Conservation (phyloP, 2,888 invertebrate species). For the Morpho achilles region DNA sequence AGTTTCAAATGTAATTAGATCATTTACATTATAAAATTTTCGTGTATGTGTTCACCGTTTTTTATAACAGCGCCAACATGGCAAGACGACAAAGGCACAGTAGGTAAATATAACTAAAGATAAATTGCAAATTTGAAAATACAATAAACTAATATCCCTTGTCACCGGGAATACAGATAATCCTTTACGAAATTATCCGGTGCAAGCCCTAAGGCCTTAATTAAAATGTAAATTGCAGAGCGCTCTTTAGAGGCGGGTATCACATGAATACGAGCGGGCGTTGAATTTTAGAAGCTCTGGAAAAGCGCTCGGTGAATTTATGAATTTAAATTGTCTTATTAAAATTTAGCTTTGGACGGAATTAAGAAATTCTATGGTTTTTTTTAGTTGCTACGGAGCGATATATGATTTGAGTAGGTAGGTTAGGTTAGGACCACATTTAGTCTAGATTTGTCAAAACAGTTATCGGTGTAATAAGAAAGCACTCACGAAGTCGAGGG, state of each 20-base stretch:
- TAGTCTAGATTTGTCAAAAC: no score
- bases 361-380: no score
- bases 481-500: no score
- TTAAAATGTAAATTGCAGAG: conserved; percentile 62
- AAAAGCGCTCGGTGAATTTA: conserved; percentile 34
- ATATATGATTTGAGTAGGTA: no score
- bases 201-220: conserved; percentile 56
- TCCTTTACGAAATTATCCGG: conserved; percentile 60
- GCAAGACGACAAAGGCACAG: neutral
- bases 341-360: conserved; percentile 15
- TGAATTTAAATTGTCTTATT: conserved; percentile 36
- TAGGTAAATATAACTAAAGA: neutral
- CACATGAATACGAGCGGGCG: conserved; percentile 30
- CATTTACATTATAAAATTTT: neutral
- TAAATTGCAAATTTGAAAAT: neutral
- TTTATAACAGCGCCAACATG: neutral
- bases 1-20: no score
- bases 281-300: conserved; percentile 27
- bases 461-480: no score
- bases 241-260: conserved; percentile 33
- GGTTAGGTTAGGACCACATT: no score
- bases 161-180: conserved; percentile 49
- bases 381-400: no score
- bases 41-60: neutral
- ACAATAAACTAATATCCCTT: conserved; percentile 27